phyloP scores from a whole-genome alignment of 2,797 vertebrate genomes.

The Danio tinwini region DNA sequence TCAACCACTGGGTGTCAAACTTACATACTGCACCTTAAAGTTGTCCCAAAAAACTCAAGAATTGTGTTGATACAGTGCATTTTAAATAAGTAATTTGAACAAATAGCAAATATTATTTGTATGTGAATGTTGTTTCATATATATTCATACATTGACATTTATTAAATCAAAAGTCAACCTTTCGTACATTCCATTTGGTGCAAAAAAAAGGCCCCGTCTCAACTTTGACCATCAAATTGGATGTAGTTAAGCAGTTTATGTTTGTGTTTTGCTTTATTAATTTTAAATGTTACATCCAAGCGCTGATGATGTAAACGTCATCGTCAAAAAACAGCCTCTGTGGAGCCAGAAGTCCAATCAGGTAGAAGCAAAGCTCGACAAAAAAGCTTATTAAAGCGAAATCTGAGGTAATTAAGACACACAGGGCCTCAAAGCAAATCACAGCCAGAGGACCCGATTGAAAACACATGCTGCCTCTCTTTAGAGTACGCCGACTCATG shows the following conservation, averaged over 20 bases:
- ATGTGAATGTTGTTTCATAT: too few species aligned
- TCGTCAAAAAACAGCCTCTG: conserved; percentile 55
- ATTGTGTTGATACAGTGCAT: too few species aligned
- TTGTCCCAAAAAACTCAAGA: too few species aligned
- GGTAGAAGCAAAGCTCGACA: conserved; percentile 31
- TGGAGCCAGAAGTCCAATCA: conserved; percentile 31
- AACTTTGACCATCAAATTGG: too few species aligned
- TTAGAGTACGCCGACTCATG: background rate
- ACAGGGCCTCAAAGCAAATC: conserved; percentile 47
- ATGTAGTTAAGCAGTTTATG: background rate
- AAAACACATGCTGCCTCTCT: conserved; percentile 61
- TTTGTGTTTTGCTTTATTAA: conserved; percentile 5
- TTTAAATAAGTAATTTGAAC: too few species aligned
- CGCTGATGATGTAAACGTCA: conserved; percentile 56
- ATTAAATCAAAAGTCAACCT: too few species aligned
- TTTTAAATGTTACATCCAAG: conserved; percentile 45
- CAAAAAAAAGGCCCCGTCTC: too few species aligned
- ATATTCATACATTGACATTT: too few species aligned
- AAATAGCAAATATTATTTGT: too few species aligned
- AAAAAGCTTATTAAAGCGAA: conserved; percentile 55
- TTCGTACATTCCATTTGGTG: too few species aligned
- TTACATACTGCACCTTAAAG: too few species aligned
- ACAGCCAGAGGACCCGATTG: conserved; percentile 55
- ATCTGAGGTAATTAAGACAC: conserved; percentile 58
- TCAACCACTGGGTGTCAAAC: too few species aligned